Evolutionary conservation across 2,888 invertebrate species (phyloP).

Genomic region (Nephrotoma guestfalica): DNA sequence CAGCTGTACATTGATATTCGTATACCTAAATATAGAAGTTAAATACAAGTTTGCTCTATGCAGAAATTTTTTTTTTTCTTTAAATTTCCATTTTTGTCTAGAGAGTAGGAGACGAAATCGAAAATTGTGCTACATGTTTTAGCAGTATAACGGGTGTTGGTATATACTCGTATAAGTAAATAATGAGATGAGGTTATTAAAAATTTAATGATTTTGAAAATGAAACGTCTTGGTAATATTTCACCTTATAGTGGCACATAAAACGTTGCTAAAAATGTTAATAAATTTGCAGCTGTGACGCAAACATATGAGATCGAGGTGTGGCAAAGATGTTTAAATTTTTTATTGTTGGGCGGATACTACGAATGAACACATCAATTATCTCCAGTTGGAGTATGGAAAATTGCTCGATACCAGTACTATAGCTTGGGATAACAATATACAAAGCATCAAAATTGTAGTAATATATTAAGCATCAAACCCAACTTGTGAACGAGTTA

Average conservation of each 20-base stretch:
- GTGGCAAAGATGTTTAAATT: not conserved
- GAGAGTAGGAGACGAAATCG: not conserved
- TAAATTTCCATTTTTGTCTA: not conserved
- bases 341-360: no score
- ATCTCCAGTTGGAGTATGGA: no score
- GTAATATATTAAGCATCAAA: no score
- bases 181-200: not conserved
- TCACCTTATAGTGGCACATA: not conserved
- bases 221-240: not conserved
- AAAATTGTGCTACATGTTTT: not conserved
- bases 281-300: not conserved
- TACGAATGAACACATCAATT: no score
- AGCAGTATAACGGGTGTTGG: not conserved
- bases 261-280: not conserved
- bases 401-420: no score
- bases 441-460: no score
- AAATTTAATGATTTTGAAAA: not conserved
- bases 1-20: not conserved
- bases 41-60: not conserved
- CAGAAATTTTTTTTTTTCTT: not conserved
- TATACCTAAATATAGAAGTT: not conserved
- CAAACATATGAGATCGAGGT: not conserved
- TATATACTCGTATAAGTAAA: not conserved
- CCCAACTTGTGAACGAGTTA: no score
- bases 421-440: no score